These are phyloP conservation scores for Microcebus murinus DNA, from an alignment of 2,113 vertebrate species.

Conservation along the genomic window DNA sequence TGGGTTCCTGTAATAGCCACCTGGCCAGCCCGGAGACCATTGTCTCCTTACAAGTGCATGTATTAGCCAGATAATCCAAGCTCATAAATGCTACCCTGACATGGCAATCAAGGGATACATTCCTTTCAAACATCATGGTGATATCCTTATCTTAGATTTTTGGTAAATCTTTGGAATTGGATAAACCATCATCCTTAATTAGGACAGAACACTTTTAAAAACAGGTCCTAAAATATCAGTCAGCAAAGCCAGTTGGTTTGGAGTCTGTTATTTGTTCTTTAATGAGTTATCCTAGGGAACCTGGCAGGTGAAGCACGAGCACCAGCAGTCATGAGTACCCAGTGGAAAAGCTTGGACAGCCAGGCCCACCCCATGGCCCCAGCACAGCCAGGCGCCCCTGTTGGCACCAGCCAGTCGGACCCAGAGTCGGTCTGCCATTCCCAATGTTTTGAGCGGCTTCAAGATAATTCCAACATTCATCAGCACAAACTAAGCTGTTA, in stretches of 20 bases:
- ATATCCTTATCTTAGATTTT: not conserved
- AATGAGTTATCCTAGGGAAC: not conserved
- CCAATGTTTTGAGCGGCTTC: not conserved
- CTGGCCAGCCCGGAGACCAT: not conserved
- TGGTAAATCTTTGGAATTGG: not conserved
- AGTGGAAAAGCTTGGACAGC: not conserved
- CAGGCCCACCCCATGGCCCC: no score
- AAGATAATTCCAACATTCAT: not conserved
- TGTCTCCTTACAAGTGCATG: not conserved
- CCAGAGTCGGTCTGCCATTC: not conserved
- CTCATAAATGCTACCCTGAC: not conserved
- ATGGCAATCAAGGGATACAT: not conserved
- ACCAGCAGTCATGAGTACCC: no score
- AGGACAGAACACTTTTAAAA: not conserved
- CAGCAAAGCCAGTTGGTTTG: not conserved
- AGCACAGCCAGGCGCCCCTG: not conserved
- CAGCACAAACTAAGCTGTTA: not conserved
- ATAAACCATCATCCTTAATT: not conserved
- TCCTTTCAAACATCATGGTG: not conserved
- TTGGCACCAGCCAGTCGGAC: not conserved
- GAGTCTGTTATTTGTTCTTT: not conserved
- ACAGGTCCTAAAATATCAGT: not conserved
- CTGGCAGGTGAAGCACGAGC: not conserved
- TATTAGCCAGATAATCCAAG: not conserved
- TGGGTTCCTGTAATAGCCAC: not conserved